Percentiles rank a stretch among this genome's conserved stretches.
These are phyloP conservation scores for Thera britannica DNA, from an alignment of 2,888 invertebrate genomes.

Conservation along the genomic window DNA sequence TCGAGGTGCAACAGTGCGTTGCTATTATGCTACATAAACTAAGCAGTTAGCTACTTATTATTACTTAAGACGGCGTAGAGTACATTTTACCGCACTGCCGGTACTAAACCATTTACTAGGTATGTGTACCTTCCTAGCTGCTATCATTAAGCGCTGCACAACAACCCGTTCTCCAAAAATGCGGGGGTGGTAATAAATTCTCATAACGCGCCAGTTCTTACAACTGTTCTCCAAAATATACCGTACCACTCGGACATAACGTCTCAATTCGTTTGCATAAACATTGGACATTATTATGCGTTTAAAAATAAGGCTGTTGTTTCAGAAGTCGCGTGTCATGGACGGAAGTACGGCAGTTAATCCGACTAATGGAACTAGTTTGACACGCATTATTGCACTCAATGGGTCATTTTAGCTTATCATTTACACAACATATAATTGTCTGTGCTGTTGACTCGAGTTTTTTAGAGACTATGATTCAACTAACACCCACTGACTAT, in stretches of 20 bases:
- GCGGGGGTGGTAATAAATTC: slow-evolving; percentile 20
- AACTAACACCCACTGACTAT: too few relatives aligned
- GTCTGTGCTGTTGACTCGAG: not conserved
- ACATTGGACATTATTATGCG: slow-evolving; percentile 8
- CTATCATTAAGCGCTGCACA: slow-evolving; percentile 16
- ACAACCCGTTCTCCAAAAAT: slow-evolving; percentile 22
- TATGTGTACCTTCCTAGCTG: slow-evolving; percentile 3
- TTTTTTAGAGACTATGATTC: too few relatives aligned
- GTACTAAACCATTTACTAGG: not conserved
- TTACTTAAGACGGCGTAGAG: not conserved
- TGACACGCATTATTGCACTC: slow-evolving; percentile 10
- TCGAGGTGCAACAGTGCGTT: too few relatives aligned
- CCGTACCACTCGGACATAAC: slow-evolving; percentile 4
- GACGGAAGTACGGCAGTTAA: slow-evolving; percentile 20
- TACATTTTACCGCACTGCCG: slow-evolving; percentile 1
- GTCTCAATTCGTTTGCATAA: slow-evolving; percentile 5
- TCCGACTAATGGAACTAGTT: slow-evolving; percentile 16
- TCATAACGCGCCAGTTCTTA: slow-evolving; percentile 16
- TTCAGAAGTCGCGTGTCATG: slow-evolving; percentile 15
- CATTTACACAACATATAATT: not conserved
- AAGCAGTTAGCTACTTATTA: not conserved
- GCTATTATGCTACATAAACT: not conserved
- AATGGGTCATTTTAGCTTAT: not conserved
- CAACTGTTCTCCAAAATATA: slow-evolving; percentile 15
- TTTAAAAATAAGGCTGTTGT: slow-evolving; percentile 21